A percentile compares a stretch with the other conserved stretches of the same genome.
These are phyloP conservation scores for Drosophila lowei DNA, from an alignment of 1,140 invertebrate genomes.

Conservation along the genomic window DNA sequence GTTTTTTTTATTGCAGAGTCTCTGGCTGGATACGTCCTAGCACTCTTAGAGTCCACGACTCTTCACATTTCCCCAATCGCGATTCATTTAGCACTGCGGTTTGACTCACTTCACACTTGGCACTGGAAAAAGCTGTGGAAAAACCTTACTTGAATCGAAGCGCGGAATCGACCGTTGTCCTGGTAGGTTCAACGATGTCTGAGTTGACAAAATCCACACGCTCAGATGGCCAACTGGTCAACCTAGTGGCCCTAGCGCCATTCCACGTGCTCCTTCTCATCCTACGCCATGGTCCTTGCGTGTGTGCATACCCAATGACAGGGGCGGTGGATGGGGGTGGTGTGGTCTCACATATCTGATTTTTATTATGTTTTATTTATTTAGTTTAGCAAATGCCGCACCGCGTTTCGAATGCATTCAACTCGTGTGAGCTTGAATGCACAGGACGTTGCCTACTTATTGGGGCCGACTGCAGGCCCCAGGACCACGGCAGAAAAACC, in stretches of 20 bases:
- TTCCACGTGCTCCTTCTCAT: too few species aligned
- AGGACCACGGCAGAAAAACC: neutral
- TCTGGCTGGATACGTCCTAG: neutral
- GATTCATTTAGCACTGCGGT: conserved; percentile 35
- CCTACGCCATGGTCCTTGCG: conserved; percentile 15
- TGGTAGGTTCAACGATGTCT: conserved; percentile 71
- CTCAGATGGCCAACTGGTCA: conserved; percentile 17
- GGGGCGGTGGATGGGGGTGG: conserved; percentile 13
- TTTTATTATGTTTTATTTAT: conserved; percentile 47
- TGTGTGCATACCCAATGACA: conserved; percentile 51
- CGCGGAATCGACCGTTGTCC: conserved; percentile 38
- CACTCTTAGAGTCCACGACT: conserved; percentile 59
- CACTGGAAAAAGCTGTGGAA: conserved; percentile 24
- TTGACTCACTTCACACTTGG: conserved; percentile 13
- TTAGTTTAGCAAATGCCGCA: conserved; percentile 36
- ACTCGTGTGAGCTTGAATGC: conserved; percentile 12
- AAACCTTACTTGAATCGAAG: neutral
- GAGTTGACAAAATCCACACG: conserved; percentile 35
- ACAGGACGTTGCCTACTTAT: conserved; percentile 45
- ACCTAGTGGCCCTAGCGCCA: neutral
- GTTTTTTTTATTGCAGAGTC: neutral
- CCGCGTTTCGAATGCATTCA: conserved; percentile 26
- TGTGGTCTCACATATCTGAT: conserved; percentile 21
- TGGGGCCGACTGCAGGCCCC: conserved; percentile 17
- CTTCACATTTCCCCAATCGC: conserved; percentile 56